Conservation (phyloP, 2,113 vertebrate genomes). For the Rhea pennata region DNA sequence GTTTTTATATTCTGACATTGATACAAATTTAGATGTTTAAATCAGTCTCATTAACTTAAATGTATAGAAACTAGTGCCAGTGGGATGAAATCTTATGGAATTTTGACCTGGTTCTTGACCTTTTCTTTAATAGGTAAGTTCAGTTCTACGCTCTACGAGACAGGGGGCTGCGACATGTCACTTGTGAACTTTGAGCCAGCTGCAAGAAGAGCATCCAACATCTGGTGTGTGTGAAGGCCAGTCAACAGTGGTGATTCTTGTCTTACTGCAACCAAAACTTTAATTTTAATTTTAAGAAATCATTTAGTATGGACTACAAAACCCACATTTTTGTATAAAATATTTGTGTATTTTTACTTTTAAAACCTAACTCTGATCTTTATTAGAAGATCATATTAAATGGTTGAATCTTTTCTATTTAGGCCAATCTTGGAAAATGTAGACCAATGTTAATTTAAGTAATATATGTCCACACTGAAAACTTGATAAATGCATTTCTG, state of each 20-base stretch:
- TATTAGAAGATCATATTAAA: neutral
- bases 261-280: slow-evolving; percentile 9
- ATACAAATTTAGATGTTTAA: neutral
- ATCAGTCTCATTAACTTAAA: neutral
- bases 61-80: neutral
- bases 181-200: slow-evolving; percentile 98
- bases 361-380: neutral
- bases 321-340: neutral
- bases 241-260: slow-evolving; percentile 50
- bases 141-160: slow-evolving; percentile 94
- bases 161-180: slow-evolving; percentile 94
- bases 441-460: neutral
- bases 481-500: neutral
- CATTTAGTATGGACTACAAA: neutral
- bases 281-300: neutral
- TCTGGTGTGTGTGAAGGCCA: slow-evolving; percentile 88
- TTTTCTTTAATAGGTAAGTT: slow-evolving; percentile 88
- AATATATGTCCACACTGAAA: neutral
- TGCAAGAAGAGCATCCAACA: slow-evolving; percentile 95
- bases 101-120: slow-evolving; percentile 46
- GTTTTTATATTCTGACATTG: neutral
- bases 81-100: neutral
- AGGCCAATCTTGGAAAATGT: neutral
- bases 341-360: neutral
- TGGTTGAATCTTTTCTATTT: neutral